These are phyloP conservation scores for Coptodon bakossiorum DNA, from an alignment of 2,113 vertebrate genomes.

Conservation along the genomic window DNA sequence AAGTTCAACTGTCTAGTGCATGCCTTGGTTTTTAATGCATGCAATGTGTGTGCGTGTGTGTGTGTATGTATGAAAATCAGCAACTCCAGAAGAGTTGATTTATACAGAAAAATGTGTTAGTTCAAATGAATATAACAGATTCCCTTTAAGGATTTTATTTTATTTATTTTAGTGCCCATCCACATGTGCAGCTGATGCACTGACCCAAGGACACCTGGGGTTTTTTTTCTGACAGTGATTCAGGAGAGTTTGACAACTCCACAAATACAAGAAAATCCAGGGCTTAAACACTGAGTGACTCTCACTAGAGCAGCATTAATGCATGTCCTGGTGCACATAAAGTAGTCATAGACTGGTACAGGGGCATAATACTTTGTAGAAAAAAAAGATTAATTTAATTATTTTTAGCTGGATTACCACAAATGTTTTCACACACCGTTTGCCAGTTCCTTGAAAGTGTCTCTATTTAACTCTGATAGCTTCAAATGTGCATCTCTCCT, in stretches of 20 bases:
- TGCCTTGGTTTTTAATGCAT: not conserved
- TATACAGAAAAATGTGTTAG: not conserved
- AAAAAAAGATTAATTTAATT: not conserved
- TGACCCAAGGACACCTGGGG: not conserved
- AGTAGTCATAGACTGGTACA: not conserved
- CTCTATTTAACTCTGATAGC: not conserved
- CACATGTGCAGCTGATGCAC: not conserved
- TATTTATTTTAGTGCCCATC: not conserved
- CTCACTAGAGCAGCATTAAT: not conserved
- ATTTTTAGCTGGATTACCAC: not conserved
- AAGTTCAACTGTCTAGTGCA: not conserved
- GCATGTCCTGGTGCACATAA: not conserved
- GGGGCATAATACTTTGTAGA: not conserved
- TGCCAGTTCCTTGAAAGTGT: not conserved
- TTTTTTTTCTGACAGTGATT: not conserved
- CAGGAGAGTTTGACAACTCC: not conserved
- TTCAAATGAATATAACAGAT: not conserved
- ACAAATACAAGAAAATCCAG: not conserved
- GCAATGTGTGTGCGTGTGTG: rapidly evolving
- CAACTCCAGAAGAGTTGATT: not conserved
- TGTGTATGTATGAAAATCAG: not conserved
- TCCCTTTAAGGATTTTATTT: not conserved
- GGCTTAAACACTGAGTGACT: not conserved
- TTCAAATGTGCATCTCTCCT: not conserved
- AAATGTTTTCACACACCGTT: not conserved